Conservation (phyloP, 2,113 vertebrate species). For the Ammodytes dubius region DNA sequence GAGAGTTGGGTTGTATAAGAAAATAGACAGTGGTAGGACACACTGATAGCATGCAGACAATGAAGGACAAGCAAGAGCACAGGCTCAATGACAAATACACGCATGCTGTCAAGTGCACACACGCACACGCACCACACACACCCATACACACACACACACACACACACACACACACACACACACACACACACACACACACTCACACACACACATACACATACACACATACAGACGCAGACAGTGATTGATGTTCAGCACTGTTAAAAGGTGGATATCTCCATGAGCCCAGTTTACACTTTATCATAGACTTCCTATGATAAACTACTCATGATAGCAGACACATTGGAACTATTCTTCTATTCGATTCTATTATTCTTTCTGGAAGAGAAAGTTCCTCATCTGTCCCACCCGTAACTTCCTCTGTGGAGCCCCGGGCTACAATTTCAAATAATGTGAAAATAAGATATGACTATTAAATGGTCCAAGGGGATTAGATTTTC, state of each 20-base stretch:
- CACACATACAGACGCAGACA: constrained; percentile 22
- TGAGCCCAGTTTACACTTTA: constrained; percentile 33
- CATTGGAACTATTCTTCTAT: background rate
- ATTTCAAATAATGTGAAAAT: constrained; percentile 19
- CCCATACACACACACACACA: constrained; percentile 15
- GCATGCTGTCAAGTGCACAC: constrained; percentile 1
- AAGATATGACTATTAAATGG: background rate
- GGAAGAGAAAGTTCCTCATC: background rate
- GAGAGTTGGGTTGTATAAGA: background rate
- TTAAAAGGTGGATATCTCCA: constrained; percentile 43
- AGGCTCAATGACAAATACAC: constrained; percentile 2
- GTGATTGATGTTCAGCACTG: constrained; percentile 23
- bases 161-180: constrained; percentile 26
- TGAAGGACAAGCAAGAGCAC: constrained; percentile 27
- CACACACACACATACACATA: constrained; percentile 17
- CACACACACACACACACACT: too few relatives aligned
- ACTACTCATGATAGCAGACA: constrained; percentile 2
- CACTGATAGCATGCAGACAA: constrained; percentile 47
- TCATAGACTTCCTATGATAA: constrained; percentile 1
- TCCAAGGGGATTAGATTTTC: background rate
- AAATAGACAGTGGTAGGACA: background rate
- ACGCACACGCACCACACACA: background rate
- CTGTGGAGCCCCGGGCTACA: background rate
- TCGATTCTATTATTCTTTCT: too few relatives aligned
- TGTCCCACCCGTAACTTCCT: background rate